Evolutionary conservation across 2,797 vertebrate species (phyloP).

Genomic region (Gila robusta): DNA sequence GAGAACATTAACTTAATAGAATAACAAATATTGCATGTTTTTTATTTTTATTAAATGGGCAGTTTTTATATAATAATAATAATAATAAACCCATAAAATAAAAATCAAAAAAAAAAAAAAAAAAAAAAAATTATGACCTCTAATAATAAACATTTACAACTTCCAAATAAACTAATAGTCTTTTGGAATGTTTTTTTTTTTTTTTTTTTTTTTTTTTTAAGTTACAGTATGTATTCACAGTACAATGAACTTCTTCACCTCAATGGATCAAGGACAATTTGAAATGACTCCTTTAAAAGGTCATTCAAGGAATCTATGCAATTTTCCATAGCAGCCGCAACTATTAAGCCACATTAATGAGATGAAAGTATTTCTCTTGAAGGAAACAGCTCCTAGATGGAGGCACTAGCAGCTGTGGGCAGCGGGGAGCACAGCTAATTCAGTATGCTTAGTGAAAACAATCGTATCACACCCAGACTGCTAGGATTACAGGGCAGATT

Average conservation of each 20-base stretch:
- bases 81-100: not conserved
- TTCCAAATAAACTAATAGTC: not conserved
- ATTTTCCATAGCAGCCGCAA: slow-evolving; percentile 37
- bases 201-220: not conserved
- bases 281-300: slow-evolving; percentile 24
- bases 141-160: not conserved
- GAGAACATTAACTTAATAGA: not conserved
- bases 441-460: slow-evolving; percentile 59
- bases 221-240: not conserved
- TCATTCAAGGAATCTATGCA: slow-evolving; percentile 39
- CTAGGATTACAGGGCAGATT: slow-evolving; percentile 61
- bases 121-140: not conserved
- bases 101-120: not conserved
- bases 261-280: slow-evolving; percentile 6
- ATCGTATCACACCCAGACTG: slow-evolving; percentile 60
- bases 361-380: slow-evolving; percentile 47
- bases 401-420: slow-evolving; percentile 46
- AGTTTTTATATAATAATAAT: not conserved
- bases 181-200: not conserved
- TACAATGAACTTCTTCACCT: not conserved
- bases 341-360: slow-evolving; percentile 56
- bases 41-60: not conserved
- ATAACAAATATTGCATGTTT: too few relatives aligned
- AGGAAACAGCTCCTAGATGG: slow-evolving; percentile 26
- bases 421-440: slow-evolving; percentile 55